Evolutionary conservation across 2,113 vertebrate genomes (phyloP).

Genomic region (Oplegnathus fasciatus): DNA sequence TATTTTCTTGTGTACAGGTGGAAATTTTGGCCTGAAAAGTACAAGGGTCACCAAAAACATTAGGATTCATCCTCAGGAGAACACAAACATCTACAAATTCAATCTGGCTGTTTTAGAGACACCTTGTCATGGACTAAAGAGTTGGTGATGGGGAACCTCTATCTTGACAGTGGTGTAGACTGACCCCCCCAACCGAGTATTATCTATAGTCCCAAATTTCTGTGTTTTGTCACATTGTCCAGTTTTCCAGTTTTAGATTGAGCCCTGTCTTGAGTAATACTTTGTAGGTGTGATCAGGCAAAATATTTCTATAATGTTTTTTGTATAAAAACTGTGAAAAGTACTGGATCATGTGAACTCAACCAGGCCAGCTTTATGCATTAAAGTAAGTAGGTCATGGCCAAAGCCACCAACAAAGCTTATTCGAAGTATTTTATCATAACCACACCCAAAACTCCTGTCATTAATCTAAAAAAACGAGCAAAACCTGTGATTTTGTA

Average conservation of each 20-base stretch:
- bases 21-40: background rate
- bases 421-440: background rate
- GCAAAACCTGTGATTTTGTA: background rate
- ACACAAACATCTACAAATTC: background rate
- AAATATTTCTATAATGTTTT: no score
- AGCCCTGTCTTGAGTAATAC: no score
- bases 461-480: background rate
- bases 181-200: background rate
- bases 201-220: no score
- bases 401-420: background rate
- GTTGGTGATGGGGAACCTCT: no score
- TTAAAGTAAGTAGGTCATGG: no score
- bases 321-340: background rate
- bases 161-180: background rate
- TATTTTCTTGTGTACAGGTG: background rate
- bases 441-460: no score
- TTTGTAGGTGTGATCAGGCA: no score
- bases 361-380: background rate
- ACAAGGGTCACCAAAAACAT: background rate
- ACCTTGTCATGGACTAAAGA: no score
- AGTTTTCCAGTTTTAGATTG: no score
- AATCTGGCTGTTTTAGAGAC: no score
- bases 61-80: background rate
- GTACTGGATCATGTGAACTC: background rate
- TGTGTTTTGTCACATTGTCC: no score